Evolutionary conservation across 2,888 invertebrate species (phyloP), one percentile per base, ranked within the genome.

Genomic region (Sarcophaga caerulescens): DNA sequence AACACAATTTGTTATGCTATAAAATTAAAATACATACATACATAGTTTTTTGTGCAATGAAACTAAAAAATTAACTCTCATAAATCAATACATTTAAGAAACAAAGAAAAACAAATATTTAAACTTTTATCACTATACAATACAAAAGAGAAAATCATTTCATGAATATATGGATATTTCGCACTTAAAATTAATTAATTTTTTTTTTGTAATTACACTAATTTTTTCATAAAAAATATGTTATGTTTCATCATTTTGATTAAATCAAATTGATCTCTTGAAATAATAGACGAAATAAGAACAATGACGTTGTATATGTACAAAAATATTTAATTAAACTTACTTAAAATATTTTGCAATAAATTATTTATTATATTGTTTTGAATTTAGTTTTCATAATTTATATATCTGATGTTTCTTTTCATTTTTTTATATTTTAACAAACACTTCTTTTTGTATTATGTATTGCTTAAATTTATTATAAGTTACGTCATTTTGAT

Each of bases 391-490:
- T 52, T 69, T 45, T 47, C 3, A 47, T 45, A 66, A 59, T 65
- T 73, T 23, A 66, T 44, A 66, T 59, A 65, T n/a, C 59, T 59
- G 19, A 73, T 60, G 68, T 60, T 21, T n/a, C 25, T 47, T 23
- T 4, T 66, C 6, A 35, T 35, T 21, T 65, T 44, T 66, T 73
- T 70, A 45, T 70, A 35, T 69, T 66, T 66, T 59, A 63, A 62
- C 21, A 52, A 23, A 47, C 44, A 21, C 66, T 11, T 62, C 6
- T 66, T 45, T 17, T 45, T 69, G 3, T 69, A 60, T 68, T 35
- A 68, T 52, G n/a, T 62, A 70, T 79, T 70, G 78, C 70, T 70
- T 79, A 25, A 52, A 70, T 63, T 79, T 63, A 17, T 63, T 65
- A 35, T 21, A 66, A 57, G 57, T 19, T 25, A 47, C 59, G 17